Evolutionary conservation across 2,113 vertebrate genomes (phyloP).

Genomic region (Numenius arquata): DNA sequence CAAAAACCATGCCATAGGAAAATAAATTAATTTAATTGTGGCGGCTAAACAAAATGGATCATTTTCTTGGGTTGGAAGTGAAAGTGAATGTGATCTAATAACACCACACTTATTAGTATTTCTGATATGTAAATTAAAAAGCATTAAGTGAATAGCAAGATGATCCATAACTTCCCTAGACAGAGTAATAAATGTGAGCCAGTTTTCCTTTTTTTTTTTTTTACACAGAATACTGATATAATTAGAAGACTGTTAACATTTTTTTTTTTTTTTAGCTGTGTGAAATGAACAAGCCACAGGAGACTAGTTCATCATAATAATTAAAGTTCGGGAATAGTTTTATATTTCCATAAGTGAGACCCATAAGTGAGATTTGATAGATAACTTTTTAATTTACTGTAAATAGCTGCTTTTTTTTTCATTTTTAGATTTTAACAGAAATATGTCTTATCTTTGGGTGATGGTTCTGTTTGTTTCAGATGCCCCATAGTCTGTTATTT

Average conservation of each 20-base stretch:
- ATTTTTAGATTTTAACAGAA: background rate
- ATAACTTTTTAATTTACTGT: slow-evolving; percentile 55
- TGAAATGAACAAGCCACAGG: slow-evolving; percentile 55
- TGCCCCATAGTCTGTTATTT: slow-evolving; percentile 1
- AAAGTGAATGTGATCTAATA: slow-evolving; percentile 30
- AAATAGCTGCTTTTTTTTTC: background rate
- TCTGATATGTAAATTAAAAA: slow-evolving; percentile 65
- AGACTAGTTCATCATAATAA: slow-evolving; percentile 68
- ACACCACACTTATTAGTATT: slow-evolving; percentile 45
- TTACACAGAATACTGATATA: slow-evolving; percentile 61
- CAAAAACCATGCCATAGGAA: slow-evolving; percentile 45
- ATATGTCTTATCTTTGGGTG: background rate
- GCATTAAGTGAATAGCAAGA: slow-evolving; percentile 41
- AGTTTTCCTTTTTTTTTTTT: background rate
- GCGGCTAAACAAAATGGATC: slow-evolving; percentile 24
- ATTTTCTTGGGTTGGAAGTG: slow-evolving; percentile 18
- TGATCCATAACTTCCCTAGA: slow-evolving; percentile 53
- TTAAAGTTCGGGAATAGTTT: slow-evolving; percentile 70
- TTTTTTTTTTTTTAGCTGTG: slow-evolving; percentile 12
- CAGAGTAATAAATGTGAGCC: slow-evolving; percentile 50
- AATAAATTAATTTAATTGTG: slow-evolving; percentile 59
- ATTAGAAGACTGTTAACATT: slow-evolving; percentile 70
- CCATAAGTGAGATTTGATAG: slow-evolving; percentile 23
- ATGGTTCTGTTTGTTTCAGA: slow-evolving; percentile 19
- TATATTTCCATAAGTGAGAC: slow-evolving; percentile 46